Conservation (phyloP, 2,888 invertebrate genomes). For the Cabera pusaria region DNA sequence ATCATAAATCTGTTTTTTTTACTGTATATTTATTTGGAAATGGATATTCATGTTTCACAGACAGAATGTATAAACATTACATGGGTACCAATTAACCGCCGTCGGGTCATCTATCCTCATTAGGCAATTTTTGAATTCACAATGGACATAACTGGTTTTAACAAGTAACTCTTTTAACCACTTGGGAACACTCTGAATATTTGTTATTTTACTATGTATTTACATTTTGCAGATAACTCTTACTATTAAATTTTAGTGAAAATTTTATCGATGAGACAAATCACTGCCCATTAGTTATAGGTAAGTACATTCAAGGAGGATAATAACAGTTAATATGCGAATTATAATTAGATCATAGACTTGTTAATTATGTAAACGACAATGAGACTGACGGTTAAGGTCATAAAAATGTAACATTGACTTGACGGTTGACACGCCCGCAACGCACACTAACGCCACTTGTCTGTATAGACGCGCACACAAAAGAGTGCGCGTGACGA, state of each 20-base stretch:
- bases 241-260: too few species aligned
- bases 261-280: too few species aligned
- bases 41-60: too few species aligned
- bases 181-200: too few species aligned
- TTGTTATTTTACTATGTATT: too few species aligned
- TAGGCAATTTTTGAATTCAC: conserved; percentile 1
- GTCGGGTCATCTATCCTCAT: neutral
- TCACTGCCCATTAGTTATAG: too few species aligned
- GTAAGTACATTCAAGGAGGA: too few species aligned
- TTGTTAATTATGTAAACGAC: conserved; percentile 55
- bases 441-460: conserved; percentile 44
- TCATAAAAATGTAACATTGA: conserved; percentile 82
- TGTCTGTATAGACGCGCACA: conserved; percentile 40
- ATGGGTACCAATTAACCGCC: conserved; percentile 2
- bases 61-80: too few species aligned
- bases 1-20: too few species aligned
- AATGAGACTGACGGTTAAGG: conserved; percentile 76
- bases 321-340: conserved; percentile 11
- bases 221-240: too few species aligned
- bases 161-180: too few species aligned
- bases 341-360: conserved; percentile 25
- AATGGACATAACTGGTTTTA: neutral
- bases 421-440: conserved; percentile 56
- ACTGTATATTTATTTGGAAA: too few species aligned
- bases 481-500: conserved; percentile 52